Base-by-base conservation (phyloP, 2,888 invertebrate genomes). In the Aleiodes testaceus region DNA sequence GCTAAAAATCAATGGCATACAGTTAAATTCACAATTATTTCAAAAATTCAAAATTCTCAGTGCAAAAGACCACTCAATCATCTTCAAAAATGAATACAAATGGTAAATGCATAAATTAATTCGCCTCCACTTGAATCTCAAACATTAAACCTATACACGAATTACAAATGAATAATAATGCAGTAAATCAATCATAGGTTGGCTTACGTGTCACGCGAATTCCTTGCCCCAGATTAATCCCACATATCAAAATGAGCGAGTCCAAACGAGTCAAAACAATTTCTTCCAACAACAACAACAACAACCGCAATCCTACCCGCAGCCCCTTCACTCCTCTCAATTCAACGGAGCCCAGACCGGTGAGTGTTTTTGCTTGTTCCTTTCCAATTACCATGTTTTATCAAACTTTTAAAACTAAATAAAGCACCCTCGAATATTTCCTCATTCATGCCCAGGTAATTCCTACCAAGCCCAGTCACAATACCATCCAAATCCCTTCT, bases 261-360 rank as follows among this genome's bases (percentile, higher is more conserved):
- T 79, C 47, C 78, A 82, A 44, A 72, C 79, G 3, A 80, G 77
- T 74, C 81, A 79, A 61, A 80, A 78, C 64, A 81, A 80, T 74
- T 77, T 80, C 63, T 72, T 65, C 59, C 83, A 77, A 53, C 66
- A 76, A 61, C 69, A 69, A 64, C 75, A 67, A 47, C 75, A 66
- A 63, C 73, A 73, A 26, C 64, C 66, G 9, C 73, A 71, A 18
- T 70, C 74, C 16, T 67, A 11, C 16, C 53, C 52, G 47, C 71
- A 66, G 16, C 14, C 71, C 3, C 22, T 66, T 3, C 71, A 59
- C 16, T 14, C 61, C 6, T 12, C 52, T 1, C 42, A 18, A 20
- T 53, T 47, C 42, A 22, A 16, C 42, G 42, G 11, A 18, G 7
- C 42, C 3, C 59, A 76, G 73, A 65, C 72, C 72, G 2, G 20